phyloP scores from a whole-genome alignment of 2,797 vertebrate genomes.

The Argentina silus region DNA sequence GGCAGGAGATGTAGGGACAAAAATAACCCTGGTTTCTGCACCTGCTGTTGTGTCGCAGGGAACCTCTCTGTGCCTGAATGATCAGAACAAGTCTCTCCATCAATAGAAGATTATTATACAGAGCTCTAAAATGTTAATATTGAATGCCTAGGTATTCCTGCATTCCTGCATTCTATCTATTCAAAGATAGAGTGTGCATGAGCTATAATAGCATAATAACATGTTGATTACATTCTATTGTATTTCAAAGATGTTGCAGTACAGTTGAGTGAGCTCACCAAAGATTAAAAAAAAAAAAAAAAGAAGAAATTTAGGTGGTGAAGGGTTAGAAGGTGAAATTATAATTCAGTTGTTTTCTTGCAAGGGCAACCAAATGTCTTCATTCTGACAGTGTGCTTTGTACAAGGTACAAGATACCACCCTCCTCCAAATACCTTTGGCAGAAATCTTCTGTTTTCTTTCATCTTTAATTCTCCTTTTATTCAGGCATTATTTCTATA shows the following conservation, averaged over 20 bases:
- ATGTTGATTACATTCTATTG: too few relatives aligned
- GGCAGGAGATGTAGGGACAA: neutral
- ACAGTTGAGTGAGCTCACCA: too few relatives aligned
- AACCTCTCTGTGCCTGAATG: slow-evolving; percentile 9
- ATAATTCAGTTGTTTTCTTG: too few relatives aligned
- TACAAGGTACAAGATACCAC: neutral
- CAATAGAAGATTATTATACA: slow-evolving; percentile 18
- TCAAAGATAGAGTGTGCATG: too few relatives aligned
- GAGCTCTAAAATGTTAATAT: neutral
- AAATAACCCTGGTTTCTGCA: slow-evolving; percentile 16
- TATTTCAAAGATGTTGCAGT: too few relatives aligned
- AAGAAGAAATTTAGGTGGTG: too few relatives aligned
- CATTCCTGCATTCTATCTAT: too few relatives aligned
- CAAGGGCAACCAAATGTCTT: neutral
- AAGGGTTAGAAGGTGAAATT: too few relatives aligned
- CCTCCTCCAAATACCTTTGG: neutral
- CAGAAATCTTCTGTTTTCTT: neutral
- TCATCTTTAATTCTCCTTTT: neutral
- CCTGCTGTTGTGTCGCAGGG: slow-evolving; percentile 1
- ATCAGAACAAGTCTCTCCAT: slow-evolving; percentile 13
- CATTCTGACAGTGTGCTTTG: neutral
- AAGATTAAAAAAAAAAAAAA: too few relatives aligned
- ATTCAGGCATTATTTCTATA: neutral
- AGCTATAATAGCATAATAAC: too few relatives aligned
- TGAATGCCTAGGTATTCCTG: too few relatives aligned